Conservation (phyloP, 2,113 vertebrate species). For the Picathartes gymnocephalus region DNA sequence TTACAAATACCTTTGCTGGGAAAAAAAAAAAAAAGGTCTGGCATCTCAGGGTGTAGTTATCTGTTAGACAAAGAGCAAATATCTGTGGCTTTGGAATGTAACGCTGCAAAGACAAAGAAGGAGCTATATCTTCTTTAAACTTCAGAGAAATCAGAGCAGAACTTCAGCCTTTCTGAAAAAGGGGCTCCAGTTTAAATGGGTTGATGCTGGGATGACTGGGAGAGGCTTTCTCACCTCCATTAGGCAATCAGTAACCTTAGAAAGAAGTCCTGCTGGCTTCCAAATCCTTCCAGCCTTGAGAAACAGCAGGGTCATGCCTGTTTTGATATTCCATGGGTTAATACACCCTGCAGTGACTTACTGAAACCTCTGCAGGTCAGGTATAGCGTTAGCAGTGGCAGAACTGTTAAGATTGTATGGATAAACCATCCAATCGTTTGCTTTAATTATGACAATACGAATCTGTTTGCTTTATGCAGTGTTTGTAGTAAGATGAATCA, state of each 20-base stretch:
- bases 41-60: background rate
- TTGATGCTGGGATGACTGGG: background rate
- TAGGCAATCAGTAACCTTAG: background rate
- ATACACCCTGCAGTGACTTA: background rate
- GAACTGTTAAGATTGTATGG: background rate
- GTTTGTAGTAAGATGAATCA: conserved; percentile 50
- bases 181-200: background rate
- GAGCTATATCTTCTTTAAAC: background rate
- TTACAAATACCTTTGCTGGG: conserved; percentile 36
- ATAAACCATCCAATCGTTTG: background rate
- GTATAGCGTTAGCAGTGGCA: background rate
- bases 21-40: background rate
- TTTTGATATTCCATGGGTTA: background rate
- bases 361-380: background rate
- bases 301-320: background rate
- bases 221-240: background rate
- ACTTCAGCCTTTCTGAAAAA: background rate
- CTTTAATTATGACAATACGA: conserved; percentile 8
- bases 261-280: background rate
- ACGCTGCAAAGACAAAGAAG: background rate
- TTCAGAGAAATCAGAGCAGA: background rate
- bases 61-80: conserved; percentile 26
- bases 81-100: background rate
- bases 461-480: conserved; percentile 20
- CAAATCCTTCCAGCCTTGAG: background rate